Percentiles rank a stretch among this genome's conserved stretches.
These are phyloP conservation scores for Florisuga fusca DNA, from an alignment of 2,797 vertebrate genomes.

Conservation along the genomic window DNA sequence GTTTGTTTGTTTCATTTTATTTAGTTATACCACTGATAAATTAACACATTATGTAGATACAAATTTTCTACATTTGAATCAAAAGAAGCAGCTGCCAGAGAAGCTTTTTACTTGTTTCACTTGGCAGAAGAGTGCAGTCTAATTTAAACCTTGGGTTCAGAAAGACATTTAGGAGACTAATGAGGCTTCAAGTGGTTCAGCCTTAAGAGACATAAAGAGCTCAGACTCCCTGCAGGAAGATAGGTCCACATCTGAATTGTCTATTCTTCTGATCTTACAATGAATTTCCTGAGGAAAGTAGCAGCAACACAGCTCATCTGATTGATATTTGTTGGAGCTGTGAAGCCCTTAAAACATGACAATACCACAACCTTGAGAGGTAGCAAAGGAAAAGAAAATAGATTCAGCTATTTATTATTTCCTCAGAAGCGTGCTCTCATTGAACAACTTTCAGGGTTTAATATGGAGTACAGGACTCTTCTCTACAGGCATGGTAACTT, in stretches of 20 bases:
- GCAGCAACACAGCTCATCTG: background rate
- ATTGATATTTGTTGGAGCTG: background rate
- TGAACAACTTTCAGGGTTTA: background rate
- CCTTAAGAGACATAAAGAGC: background rate
- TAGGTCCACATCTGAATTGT: fast-evolving
- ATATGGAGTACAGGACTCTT: no score
- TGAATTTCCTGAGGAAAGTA: background rate
- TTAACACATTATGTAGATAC: background rate
- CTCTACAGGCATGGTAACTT: background rate
- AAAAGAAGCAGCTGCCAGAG: background rate
- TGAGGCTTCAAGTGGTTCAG: background rate
- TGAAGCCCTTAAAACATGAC: background rate
- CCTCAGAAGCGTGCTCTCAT: background rate
- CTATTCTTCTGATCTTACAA: background rate
- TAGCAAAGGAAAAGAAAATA: background rate
- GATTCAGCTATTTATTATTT: background rate
- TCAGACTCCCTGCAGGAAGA: background rate
- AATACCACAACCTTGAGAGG: background rate
- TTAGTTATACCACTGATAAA: background rate
- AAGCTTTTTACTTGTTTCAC: background rate
- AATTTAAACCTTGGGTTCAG: background rate
- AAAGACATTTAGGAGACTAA: background rate
- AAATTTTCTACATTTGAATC: background rate
- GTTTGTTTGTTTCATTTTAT: background rate
- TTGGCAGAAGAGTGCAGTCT: background rate